Evolutionary conservation across 2,797 vertebrate genomes (phyloP).

Genomic region (Phoxinus dragarum): DNA sequence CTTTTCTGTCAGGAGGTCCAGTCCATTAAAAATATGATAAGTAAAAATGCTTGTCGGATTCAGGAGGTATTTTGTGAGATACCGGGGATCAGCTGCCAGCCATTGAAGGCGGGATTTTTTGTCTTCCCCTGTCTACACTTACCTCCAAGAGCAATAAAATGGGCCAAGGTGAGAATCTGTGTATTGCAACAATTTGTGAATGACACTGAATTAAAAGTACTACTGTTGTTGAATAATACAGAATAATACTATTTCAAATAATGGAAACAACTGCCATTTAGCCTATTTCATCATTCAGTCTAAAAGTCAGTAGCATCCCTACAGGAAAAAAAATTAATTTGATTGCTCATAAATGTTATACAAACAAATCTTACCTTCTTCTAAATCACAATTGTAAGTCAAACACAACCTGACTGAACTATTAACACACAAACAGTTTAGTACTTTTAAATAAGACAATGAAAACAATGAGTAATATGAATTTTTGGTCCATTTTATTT

Average conservation of each 20-base stretch:
- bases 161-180: constrained; percentile 71
- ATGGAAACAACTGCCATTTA: background rate
- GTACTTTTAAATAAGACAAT: background rate
- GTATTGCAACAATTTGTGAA: background rate
- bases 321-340: rapidly evolving
- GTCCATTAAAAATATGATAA: constrained; percentile 56
- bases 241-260: background rate
- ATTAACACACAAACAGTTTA: too few species aligned
- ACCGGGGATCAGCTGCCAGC: constrained; percentile 72
- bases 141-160: constrained; percentile 68
- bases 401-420: too few species aligned
- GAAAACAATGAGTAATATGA: background rate
- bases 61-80: constrained; percentile 67
- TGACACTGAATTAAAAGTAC: background rate
- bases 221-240: background rate
- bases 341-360: background rate
- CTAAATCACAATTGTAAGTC: too few species aligned
- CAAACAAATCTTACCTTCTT: too few species aligned
- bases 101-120: constrained; percentile 71
- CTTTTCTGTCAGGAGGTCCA: constrained; percentile 69
- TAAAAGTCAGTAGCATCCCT: background rate
- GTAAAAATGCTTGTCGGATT: constrained; percentile 62
- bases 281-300: background rate
- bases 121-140: constrained; percentile 73
- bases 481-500: too few species aligned